A percentile compares a stretch with the other conserved stretches of the same genome.
Conservation (phyloP, 2,888 invertebrate genomes). For the Chloroclysta siterata region DNA sequence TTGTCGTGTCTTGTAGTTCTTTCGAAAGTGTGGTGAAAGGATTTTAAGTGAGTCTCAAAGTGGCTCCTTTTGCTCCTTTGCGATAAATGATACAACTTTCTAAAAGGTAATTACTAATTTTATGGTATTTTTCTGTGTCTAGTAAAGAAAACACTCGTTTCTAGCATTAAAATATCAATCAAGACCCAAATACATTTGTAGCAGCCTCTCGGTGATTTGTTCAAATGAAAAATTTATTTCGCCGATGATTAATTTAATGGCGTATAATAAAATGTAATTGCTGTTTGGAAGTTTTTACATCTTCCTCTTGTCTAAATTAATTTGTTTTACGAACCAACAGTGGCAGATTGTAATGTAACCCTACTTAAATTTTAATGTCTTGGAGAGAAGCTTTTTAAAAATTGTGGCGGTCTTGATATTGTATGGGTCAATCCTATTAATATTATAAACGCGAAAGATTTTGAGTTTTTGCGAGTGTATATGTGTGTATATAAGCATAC, state of each 20-base stretch:
- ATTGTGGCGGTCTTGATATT: slow-evolving; percentile 8
- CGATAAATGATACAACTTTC: too few species aligned
- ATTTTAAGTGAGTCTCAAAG: too few species aligned
- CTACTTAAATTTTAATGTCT: slow-evolving; percentile 40
- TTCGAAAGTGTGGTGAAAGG: too few species aligned
- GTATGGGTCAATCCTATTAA: slow-evolving; percentile 6
- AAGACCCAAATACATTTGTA: slow-evolving; percentile 75
- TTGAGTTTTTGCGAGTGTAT: too few species aligned
- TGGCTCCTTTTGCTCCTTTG: too few species aligned
- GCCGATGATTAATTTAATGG: slow-evolving; percentile 84
- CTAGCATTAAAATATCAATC: slow-evolving; percentile 68
- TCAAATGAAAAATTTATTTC: slow-evolving; percentile 84
- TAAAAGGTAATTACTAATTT: too few species aligned
- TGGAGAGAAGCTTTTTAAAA: slow-evolving; percentile 10
- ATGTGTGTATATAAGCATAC: too few species aligned
- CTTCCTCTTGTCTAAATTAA: slow-evolving; percentile 82
- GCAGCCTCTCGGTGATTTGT: slow-evolving; percentile 77
- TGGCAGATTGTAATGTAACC: slow-evolving; percentile 48
- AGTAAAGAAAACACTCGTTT: slow-evolving; percentile 46
- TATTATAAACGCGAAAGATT: too few species aligned
- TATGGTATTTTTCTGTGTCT: slow-evolving; percentile 15
- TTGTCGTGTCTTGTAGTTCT: too few species aligned
- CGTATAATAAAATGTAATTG: slow-evolving; percentile 81
- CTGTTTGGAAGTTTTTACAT: slow-evolving; percentile 83
- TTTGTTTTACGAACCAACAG: slow-evolving; percentile 65